Conservation (phyloP, 2,888 invertebrate species). For the Microctonus aethiopoides region DNA sequence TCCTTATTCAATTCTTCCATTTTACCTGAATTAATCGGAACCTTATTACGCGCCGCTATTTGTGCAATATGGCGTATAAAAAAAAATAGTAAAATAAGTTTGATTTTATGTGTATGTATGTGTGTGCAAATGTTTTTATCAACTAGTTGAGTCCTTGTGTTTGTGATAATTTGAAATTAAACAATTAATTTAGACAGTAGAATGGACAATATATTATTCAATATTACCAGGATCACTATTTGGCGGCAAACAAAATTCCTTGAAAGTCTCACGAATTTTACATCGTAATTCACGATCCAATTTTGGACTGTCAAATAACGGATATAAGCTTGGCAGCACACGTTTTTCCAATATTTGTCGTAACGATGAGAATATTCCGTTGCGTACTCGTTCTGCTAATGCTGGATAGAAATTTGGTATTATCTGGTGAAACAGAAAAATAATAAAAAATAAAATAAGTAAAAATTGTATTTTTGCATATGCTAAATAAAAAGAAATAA, state of each 20-base stretch:
- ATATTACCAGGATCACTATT: conserved; percentile 69
- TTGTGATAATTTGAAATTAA: too few species aligned
- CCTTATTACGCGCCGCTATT: conserved; percentile 61
- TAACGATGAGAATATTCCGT: conserved; percentile 85
- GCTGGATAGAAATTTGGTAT: conserved; percentile 88
- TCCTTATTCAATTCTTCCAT: conserved; percentile 64
- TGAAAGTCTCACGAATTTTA: conserved; percentile 90
- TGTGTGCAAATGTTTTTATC: too few species aligned
- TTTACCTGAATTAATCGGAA: conserved; percentile 65
- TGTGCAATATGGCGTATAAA: conserved; percentile 49
- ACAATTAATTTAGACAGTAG: too few species aligned
- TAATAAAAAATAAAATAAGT: too few species aligned
- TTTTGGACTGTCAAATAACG: conserved; percentile 88
- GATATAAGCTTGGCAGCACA: conserved; percentile 86
- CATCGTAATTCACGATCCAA: conserved; percentile 84
- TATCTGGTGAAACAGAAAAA: conserved; percentile 71
- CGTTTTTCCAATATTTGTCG: conserved; percentile 91
- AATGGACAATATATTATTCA: conserved; percentile 7
- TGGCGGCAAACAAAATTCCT: conserved; percentile 83
- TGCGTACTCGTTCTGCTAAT: conserved; percentile 81
- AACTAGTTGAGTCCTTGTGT: too few species aligned
- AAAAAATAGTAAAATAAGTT: conserved; percentile 17
- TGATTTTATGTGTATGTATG: too few species aligned
- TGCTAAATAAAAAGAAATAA: too few species aligned
- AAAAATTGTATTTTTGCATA: too few species aligned